Conservation (phyloP, 2,113 vertebrate species). For the Peucedramus taeniatus region DNA sequence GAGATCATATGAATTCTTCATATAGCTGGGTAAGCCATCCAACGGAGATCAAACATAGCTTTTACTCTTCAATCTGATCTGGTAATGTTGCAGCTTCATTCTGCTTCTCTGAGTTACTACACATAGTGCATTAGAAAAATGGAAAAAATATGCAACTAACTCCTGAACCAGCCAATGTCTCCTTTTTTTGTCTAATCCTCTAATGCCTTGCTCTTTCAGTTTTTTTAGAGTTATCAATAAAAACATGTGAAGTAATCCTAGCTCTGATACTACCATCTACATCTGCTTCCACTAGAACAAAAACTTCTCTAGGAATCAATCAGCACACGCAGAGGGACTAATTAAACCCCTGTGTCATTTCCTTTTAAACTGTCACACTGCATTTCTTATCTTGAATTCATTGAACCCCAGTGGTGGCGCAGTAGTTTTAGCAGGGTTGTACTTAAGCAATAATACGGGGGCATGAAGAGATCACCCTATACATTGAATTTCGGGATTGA, state of each 20-base stretch:
- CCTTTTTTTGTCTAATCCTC: not conserved
- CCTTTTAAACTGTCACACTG: slow-evolving; percentile 68
- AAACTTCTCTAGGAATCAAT: slow-evolving; percentile 67
- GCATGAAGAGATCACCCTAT: not conserved
- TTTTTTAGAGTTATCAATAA: slow-evolving; percentile 1
- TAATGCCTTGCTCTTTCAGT: not conserved
- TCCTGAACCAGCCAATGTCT: not conserved
- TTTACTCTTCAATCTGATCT: not conserved
- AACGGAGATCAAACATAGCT: not conserved
- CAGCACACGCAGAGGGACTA: slow-evolving; percentile 58
- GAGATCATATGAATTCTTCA: not conserved
- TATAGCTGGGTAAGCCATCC: not conserved
- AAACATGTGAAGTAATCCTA: slow-evolving; percentile 9
- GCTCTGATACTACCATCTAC: slow-evolving; percentile 22
- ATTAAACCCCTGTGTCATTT: slow-evolving; percentile 68
- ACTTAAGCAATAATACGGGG: slow-evolving; percentile 58
- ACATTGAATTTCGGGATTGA: not conserved
- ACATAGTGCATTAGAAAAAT: not conserved
- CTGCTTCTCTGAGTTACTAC: not conserved
- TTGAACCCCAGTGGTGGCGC: slow-evolving; percentile 38
- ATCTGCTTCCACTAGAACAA: slow-evolving; percentile 66
- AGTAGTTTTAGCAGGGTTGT: slow-evolving; percentile 61
- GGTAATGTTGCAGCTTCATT: not conserved
- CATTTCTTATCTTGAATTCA: slow-evolving; percentile 59
- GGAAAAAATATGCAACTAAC: not conserved